Percentiles rank a stretch among this genome's conserved stretches.
Evolutionary conservation across 2,888 invertebrate species (phyloP).

Genomic region (Zhuqinia jingwanae): DNA sequence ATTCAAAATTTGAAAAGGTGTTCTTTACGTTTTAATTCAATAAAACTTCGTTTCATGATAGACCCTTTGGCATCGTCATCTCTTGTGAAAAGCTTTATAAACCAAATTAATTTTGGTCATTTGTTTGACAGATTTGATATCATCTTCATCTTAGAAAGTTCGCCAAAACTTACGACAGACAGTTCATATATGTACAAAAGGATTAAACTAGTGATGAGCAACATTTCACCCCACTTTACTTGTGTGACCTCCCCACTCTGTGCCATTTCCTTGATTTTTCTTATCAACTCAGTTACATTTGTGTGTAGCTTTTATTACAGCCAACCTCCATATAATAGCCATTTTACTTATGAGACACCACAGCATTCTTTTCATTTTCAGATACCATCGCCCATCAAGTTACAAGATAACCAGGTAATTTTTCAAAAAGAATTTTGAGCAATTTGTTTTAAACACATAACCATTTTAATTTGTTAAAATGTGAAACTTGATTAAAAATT

Average conservation of each 20-base stretch:
- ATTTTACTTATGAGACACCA: background rate
- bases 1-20: too few species aligned
- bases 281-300: background rate
- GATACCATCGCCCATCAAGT: background rate
- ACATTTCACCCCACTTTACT: background rate
- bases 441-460: too few species aligned
- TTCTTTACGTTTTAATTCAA: too few species aligned
- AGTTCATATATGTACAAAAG: background rate
- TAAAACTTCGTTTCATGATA: too few species aligned
- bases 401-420: background rate
- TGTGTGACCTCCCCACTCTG: background rate
- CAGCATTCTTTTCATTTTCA: background rate
- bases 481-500: background rate
- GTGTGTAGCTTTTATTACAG: background rate
- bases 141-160: slow-evolving; percentile 36
- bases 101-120: slow-evolving; percentile 57
- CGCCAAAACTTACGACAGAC: background rate
- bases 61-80: too few species aligned
- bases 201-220: slow-evolving; percentile 1
- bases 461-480: background rate
- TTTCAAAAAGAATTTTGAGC: too few species aligned
- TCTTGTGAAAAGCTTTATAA: slow-evolving; percentile 44
- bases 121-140: slow-evolving; percentile 50
- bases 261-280: background rate
- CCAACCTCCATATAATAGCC: background rate